Evolutionary conservation across 2,113 vertebrate species (phyloP).

Genomic region (Leptodactylus fuscus): DNA sequence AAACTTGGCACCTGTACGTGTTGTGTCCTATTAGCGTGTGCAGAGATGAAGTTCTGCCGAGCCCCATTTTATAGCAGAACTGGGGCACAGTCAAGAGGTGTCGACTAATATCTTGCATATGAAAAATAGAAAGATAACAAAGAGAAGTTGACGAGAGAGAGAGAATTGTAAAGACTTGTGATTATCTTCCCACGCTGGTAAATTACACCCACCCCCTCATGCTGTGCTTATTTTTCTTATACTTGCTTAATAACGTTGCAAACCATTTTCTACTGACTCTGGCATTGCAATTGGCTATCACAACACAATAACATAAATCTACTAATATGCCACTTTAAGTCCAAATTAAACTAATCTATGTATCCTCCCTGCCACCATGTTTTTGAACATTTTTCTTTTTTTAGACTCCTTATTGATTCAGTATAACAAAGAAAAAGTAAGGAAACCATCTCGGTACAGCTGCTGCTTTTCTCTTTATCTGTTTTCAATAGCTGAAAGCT

Average conservation of each 20-base stretch:
- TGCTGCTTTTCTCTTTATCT: neutral
- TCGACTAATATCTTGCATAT: neutral
- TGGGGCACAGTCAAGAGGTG: neutral
- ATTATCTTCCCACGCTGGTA: constrained; percentile 56
- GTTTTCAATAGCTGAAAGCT: constrained; percentile 28
- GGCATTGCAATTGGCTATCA: constrained; percentile 28
- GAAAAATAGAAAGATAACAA: neutral
- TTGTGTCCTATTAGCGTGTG: neutral
- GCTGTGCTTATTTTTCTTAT: constrained; percentile 58
- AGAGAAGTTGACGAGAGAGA: constrained; percentile 22
- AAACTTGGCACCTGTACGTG: neutral
- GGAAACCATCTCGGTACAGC: neutral
- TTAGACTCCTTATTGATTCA: constrained; percentile 41
- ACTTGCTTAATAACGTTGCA: constrained; percentile 44
- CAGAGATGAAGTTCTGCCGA: neutral
- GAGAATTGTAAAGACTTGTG: constrained; percentile 37
- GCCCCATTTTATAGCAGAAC: neutral
- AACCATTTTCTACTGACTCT: constrained; percentile 22
- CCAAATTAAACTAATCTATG: constrained; percentile 49
- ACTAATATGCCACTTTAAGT: constrained; percentile 52
- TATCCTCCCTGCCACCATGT: constrained; percentile 37
- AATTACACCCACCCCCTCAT: constrained; percentile 57
- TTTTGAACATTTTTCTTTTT: constrained; percentile 40
- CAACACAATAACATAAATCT: constrained; percentile 53
- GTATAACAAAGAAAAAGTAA: constrained; percentile 28